Percentiles rank a stretch among this genome's conserved stretches.
Evolutionary conservation across 2,888 invertebrate genomes (phyloP).

Genomic region (Chrysolina oricalcia): DNA sequence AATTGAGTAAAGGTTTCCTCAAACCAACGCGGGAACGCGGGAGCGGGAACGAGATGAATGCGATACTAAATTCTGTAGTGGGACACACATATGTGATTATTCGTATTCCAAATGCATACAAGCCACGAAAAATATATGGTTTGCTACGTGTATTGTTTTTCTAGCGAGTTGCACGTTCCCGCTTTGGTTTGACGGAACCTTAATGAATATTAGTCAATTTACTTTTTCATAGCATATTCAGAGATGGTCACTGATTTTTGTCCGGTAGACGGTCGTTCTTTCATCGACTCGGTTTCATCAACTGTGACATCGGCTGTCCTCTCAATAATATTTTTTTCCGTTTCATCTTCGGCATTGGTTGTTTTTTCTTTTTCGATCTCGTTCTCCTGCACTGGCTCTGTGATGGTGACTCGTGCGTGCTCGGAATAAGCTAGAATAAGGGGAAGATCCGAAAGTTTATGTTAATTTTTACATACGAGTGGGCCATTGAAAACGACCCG

Average conservation of each 20-base stretch:
- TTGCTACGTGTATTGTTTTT: no score
- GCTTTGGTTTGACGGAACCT: no score
- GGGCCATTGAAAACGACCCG: no score
- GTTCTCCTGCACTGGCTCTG: background rate
- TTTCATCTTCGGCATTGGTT: background rate
- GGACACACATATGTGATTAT: no score
- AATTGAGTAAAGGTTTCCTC: no score
- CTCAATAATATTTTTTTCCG: background rate
- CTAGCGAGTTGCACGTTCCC: no score
- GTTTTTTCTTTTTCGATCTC: background rate
- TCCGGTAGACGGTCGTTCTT: background rate
- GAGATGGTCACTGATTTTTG: slow-evolving; percentile 3
- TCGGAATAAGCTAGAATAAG: background rate
- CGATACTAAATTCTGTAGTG: no score
- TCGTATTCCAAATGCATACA: no score
- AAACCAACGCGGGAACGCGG: no score
- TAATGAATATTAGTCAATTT: background rate
- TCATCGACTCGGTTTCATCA: background rate
- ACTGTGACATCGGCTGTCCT: background rate
- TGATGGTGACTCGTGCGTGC: background rate
- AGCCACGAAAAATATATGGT: no score
- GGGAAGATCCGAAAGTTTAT: background rate
- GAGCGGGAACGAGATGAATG: no score
- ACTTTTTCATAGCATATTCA: background rate
- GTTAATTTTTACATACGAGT: no score